phyloP scores from a whole-genome alignment of 2,797 vertebrate species.

The Cetoscarus ocellatus region DNA sequence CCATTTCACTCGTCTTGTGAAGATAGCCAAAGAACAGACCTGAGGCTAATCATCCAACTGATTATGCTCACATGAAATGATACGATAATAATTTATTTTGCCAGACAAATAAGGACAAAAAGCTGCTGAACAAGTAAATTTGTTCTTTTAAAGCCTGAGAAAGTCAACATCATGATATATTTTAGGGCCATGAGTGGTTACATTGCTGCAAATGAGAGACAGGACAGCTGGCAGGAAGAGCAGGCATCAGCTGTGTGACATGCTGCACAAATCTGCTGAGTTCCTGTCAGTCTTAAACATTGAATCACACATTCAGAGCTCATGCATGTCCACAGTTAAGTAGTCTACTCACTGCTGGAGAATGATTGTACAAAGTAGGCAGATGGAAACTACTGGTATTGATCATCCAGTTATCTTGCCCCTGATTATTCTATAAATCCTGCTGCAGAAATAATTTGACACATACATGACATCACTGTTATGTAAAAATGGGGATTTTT shows the following conservation, averaged over 20 bases:
- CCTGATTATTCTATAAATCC: neutral
- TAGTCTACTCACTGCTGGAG: neutral
- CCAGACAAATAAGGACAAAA: constrained; percentile 39
- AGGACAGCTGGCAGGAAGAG: constrained; percentile 28
- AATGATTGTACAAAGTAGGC: neutral
- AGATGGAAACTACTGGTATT: neutral
- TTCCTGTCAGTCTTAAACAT: constrained; percentile 19
- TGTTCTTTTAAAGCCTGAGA: constrained; percentile 32
- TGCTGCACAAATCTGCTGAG: neutral
- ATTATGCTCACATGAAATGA: constrained; percentile 65
- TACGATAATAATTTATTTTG: constrained; percentile 67
- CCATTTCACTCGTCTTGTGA: constrained; percentile 41
- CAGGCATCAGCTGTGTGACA: constrained; percentile 9
- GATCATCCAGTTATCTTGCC: neutral
- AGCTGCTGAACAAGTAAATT: constrained; percentile 27
- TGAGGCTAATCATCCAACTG: constrained; percentile 51
- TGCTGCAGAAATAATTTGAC: neutral
- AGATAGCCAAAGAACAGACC: constrained; percentile 47
- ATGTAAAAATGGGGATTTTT: no score
- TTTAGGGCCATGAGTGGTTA: constrained; percentile 13
- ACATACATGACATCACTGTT: no score
- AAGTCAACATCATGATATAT: constrained; percentile 8
- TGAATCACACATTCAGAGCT: constrained; percentile 1
- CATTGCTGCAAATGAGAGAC: constrained; percentile 21
- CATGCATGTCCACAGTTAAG: constrained; percentile 2